These are phyloP conservation scores for Diabrotica balteata DNA, from an alignment of 2,888 invertebrate species.

Conservation along the genomic window DNA sequence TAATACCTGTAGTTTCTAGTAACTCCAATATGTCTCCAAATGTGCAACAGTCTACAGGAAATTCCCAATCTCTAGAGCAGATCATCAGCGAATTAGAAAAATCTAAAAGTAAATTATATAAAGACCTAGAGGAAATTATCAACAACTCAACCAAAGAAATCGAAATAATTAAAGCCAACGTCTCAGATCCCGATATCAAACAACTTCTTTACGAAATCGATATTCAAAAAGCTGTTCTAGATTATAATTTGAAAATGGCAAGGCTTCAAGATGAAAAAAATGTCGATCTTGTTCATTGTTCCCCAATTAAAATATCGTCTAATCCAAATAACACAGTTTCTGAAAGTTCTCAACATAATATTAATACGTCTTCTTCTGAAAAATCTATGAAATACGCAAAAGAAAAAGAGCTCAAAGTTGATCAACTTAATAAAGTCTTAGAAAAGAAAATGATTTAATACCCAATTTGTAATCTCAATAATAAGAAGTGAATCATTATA, in stretches of 20 bases:
- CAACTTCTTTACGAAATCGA: constrained; percentile 42
- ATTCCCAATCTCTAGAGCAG: constrained; percentile 21
- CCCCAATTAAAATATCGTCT: neutral
- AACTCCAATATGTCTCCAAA: too few relatives aligned
- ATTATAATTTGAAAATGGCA: constrained; percentile 38
- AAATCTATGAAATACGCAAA: too few relatives aligned
- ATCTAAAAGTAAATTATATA: constrained; percentile 37
- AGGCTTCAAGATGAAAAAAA: constrained; percentile 26
- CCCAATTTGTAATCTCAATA: too few relatives aligned
- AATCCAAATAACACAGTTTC: neutral
- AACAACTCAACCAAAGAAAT: constrained; percentile 38
- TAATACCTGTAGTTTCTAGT: too few relatives aligned
- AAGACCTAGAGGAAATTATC: constrained; percentile 35
- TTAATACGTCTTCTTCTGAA: too few relatives aligned
- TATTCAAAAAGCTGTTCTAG: constrained; percentile 40
- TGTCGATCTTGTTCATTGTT: neutral
- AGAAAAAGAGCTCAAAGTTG: too few relatives aligned
- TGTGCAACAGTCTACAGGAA: neutral
- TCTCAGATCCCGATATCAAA: constrained; percentile 41
- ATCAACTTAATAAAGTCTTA: too few relatives aligned
- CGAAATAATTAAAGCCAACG: constrained; percentile 29
- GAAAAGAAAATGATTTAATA: too few relatives aligned
- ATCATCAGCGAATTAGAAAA: constrained; percentile 41
- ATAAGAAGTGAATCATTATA: too few relatives aligned
- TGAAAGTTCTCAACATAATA: too few relatives aligned